Evolutionary conservation across 1,140 invertebrate species (phyloP).

Genomic region (Frieseomelitta varia): DNA sequence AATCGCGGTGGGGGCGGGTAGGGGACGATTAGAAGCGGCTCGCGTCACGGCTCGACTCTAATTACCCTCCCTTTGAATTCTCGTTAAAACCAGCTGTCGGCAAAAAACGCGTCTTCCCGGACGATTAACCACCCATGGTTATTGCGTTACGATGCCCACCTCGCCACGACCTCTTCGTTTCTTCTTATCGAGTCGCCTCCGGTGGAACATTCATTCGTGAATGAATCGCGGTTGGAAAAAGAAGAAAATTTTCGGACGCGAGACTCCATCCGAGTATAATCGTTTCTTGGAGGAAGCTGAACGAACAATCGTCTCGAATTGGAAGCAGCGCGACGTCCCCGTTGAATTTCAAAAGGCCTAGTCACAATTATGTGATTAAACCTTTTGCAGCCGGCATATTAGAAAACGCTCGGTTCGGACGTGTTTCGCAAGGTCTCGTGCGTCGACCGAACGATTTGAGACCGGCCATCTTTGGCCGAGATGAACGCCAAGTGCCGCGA

Average conservation of each 20-base stretch:
- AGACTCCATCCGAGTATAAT: background rate
- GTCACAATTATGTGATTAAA: constrained; percentile 27
- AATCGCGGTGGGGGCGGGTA: constrained; percentile 41
- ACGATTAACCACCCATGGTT: background rate
- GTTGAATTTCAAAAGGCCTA: constrained; percentile 37
- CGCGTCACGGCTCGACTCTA: constrained; percentile 70
- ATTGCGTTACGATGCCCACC: background rate
- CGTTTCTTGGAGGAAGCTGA: background rate
- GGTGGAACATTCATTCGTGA: background rate
- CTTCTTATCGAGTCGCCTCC: background rate
- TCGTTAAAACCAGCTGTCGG: constrained; percentile 75
- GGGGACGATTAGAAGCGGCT: constrained; percentile 51
- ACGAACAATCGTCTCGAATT: background rate
- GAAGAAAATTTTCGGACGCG: background rate
- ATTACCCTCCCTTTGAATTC: constrained; percentile 76
- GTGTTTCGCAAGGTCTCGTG: constrained; percentile 14
- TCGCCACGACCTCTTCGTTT: background rate
- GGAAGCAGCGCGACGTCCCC: background rate
- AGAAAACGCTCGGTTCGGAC: constrained; percentile 5
- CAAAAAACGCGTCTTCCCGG: constrained; percentile 61
- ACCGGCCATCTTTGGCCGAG: constrained; percentile 2
- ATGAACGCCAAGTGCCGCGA: background rate
- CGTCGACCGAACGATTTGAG: background rate
- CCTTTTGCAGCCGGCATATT: constrained; percentile 14
- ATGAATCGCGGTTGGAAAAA: background rate